These are phyloP conservation scores for Heliconius aoede DNA, from an alignment of 2,888 invertebrate genomes.

Conservation along the genomic window DNA sequence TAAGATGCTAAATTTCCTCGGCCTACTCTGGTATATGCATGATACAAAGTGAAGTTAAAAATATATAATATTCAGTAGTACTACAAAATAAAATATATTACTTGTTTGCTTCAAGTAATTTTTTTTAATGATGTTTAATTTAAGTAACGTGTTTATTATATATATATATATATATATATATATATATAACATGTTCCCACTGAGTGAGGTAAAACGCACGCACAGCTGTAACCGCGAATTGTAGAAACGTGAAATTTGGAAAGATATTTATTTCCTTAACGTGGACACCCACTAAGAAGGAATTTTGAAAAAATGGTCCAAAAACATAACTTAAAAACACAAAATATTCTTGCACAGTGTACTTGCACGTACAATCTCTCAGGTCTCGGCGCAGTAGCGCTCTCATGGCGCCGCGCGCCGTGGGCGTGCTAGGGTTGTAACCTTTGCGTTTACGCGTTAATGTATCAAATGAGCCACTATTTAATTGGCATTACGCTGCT, in stretches of 20 bases:
- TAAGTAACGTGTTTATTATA: neutral
- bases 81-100: neutral
- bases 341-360: neutral
- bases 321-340: neutral
- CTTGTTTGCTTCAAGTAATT: neutral
- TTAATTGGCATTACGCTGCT: slow-evolving; percentile 38
- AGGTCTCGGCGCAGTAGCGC: slow-evolving; percentile 20
- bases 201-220: too few species aligned
- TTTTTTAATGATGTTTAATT: neutral
- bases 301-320: too few species aligned
- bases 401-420: slow-evolving; percentile 28
- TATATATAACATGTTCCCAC: too few species aligned
- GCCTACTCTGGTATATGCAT: too few species aligned
- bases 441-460: slow-evolving; percentile 48
- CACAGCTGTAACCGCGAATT: too few species aligned
- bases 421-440: slow-evolving; percentile 42
- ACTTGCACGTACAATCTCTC: slow-evolving; percentile 6
- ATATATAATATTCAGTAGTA: too few species aligned
- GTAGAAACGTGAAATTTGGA: too few species aligned
- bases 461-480: slow-evolving; percentile 39
- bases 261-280: too few species aligned
- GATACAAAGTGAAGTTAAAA: too few species aligned
- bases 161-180: too few species aligned
- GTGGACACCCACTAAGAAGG: too few species aligned
- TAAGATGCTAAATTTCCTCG: too few species aligned